Evolutionary conservation across 2,797 vertebrate genomes (phyloP).

Genomic region (Mus spretus): DNA sequence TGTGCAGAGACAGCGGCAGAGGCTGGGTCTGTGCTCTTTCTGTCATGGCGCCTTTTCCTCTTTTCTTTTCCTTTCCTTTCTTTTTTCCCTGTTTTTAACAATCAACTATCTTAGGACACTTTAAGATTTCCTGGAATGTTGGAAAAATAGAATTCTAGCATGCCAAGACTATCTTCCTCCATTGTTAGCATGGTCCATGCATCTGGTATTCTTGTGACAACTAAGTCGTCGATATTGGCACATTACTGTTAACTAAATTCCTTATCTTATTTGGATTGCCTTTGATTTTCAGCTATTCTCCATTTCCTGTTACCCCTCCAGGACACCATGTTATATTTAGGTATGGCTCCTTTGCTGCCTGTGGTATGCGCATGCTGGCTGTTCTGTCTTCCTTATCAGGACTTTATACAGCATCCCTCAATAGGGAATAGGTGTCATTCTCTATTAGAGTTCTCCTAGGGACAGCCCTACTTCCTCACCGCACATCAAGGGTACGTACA

Average conservation of each 20-base stretch:
- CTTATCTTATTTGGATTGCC: background rate
- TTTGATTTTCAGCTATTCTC: background rate
- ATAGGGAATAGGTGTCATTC: background rate
- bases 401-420: background rate
- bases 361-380: background rate
- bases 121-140: background rate
- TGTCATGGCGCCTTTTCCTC: background rate
- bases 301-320: background rate
- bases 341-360: background rate
- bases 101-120: background rate
- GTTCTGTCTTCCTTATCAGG: background rate
- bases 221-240: background rate
- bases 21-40: background rate
- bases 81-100: background rate
- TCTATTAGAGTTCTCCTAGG: background rate
- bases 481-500: background rate
- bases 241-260: background rate
- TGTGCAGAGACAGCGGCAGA: background rate
- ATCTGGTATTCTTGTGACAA: background rate
- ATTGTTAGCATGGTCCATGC: background rate
- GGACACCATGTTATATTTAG: background rate
- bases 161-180: background rate
- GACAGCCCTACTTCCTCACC: background rate
- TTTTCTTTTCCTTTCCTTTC: background rate
- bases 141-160: background rate